Evolutionary conservation across 2,797 vertebrate species (phyloP).

Genomic region (Trachurus trachurus): DNA sequence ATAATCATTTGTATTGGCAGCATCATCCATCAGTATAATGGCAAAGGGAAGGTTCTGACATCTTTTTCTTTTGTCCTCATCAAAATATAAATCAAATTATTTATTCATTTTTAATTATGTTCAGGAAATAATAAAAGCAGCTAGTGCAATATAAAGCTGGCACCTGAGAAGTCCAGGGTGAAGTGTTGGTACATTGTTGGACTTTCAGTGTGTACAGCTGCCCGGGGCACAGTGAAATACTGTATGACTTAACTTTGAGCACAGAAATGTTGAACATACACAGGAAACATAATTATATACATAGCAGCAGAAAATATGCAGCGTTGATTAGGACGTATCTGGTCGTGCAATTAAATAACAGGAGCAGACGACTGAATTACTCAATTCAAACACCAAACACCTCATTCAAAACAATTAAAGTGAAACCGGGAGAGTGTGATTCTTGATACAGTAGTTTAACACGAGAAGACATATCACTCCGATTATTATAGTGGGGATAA

Average conservation of each 20-base stretch:
- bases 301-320: slow-evolving; percentile 9
- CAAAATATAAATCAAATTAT: background rate
- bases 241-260: background rate
- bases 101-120: background rate
- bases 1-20: background rate
- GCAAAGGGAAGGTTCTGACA: background rate
- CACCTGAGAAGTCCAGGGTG: background rate
- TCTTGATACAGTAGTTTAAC: too few species aligned
- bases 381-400: too few species aligned
- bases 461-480: too few species aligned
- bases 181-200: background rate
- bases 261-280: background rate
- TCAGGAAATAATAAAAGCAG: background rate
- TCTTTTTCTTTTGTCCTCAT: background rate
- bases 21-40: background rate
- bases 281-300: background rate
- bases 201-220: background rate
- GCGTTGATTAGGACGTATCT: background rate
- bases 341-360: background rate
- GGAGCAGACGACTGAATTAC: background rate
- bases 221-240: background rate
- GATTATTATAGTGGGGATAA: too few species aligned
- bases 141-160: background rate
- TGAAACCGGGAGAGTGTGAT: too few species aligned
- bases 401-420: background rate